Base-by-base conservation (phyloP, 2,797 vertebrate genomes). In the Alauda arvensis region DNA sequence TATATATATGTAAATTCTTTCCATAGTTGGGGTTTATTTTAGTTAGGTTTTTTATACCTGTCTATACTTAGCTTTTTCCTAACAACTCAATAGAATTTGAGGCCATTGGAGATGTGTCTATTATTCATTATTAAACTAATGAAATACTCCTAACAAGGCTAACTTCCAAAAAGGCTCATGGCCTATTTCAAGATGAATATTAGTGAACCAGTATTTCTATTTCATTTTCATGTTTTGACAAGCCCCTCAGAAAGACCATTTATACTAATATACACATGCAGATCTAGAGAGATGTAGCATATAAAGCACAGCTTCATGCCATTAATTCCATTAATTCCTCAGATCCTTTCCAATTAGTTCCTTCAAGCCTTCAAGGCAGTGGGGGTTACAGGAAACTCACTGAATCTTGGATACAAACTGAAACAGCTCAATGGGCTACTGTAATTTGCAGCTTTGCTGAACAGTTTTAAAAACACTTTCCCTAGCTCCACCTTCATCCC, bases 341-440 rank as follows among this genome's bases (percentile, higher is more conserved):
- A 72, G 53, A 85, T 89, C 80, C 85, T 56, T 91, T 85, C 28
- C 63, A 90, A 52, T 80, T 90, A 92, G 77, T 87, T 88, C 59
- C 65, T 86, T 65, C 67, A 75, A 48, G 75, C 34, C 80, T 85
- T 63, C 69, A 69, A 85, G 82, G 67, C 74, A 77, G 43, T 6
- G 10, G 81, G 69, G 81, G 69, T 83, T 70, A 90, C 82, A 78
- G 77, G 70, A 90, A 63, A 87, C 49, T 87, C 2, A 4, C 46
- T 29, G 34, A 37, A 45, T 49, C 74, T 67, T 66, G 39, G 39
- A 88, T 23, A 29, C 19, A 67, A 83, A 67, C 39, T 37, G 46
- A 49, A 90, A 67, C 23, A 72, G 56, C 70, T 88, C 79, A 93
- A 37, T 40, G 49, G 39, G 20, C 62, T 76, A 49, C 90, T 76